phyloP scores from a whole-genome alignment of 2,113 vertebrate genomes.

The Monarcha castaneiventris region DNA sequence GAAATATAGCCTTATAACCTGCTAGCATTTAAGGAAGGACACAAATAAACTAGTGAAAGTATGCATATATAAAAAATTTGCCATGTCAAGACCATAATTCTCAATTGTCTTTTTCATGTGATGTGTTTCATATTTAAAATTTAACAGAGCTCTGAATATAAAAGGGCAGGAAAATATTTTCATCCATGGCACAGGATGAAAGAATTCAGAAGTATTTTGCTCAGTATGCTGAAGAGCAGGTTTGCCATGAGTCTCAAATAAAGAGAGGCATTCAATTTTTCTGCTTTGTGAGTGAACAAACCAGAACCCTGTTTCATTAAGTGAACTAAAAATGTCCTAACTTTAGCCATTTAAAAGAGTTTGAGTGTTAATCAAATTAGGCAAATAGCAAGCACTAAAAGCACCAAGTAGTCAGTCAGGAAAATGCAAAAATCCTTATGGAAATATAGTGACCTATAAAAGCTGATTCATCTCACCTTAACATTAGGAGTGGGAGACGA shows the following conservation, averaged over 20 bases:
- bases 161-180: neutral
- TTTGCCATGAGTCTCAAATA: neutral
- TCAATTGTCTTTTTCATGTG: neutral
- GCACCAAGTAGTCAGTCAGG: neutral
- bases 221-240: neutral
- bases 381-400: neutral
- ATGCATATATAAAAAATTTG: neutral
- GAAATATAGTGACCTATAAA: neutral
- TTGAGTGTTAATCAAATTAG: neutral
- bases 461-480: neutral
- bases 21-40: neutral
- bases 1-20: neutral
- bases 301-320: neutral
- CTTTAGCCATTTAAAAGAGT: neutral
- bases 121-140: neutral
- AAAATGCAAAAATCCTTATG: neutral
- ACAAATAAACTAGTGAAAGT: neutral
- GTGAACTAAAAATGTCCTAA: neutral
- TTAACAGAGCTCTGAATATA: neutral
- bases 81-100: neutral
- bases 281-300: neutral
- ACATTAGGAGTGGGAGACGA: neutral
- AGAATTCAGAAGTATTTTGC: neutral
- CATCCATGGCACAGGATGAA: neutral
- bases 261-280: neutral